Evolutionary conservation across 2,797 vertebrate genomes (phyloP).

Genomic region (Alfaro cultratus): DNA sequence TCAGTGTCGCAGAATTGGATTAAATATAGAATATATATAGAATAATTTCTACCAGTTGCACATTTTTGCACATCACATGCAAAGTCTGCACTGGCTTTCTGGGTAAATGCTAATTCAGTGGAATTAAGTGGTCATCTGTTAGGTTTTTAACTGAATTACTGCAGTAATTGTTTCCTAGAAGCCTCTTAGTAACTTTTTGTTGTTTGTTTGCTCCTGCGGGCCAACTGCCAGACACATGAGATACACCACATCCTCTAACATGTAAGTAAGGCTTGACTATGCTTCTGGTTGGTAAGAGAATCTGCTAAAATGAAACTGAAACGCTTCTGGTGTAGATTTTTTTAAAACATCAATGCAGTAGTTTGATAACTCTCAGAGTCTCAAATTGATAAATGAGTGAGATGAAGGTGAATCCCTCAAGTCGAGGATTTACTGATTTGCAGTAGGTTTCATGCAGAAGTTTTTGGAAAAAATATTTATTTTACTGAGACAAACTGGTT

Average conservation of each 20-base stretch:
- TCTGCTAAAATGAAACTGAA: slow-evolving; percentile 15
- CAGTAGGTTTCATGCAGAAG: not conserved
- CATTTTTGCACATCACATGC: not conserved
- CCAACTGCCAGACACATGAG: slow-evolving; percentile 23
- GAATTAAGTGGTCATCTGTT: slow-evolving; percentile 28
- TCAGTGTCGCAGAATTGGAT: too few species aligned
- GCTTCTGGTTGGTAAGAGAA: not conserved
- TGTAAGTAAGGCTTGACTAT: slow-evolving; percentile 17
- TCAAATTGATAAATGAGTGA: not conserved
- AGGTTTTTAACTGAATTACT: not conserved
- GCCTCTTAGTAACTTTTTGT: not conserved
- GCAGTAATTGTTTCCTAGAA: slow-evolving; percentile 54
- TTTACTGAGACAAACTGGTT: not conserved
- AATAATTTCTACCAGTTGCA: not conserved
- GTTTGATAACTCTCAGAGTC: not conserved
- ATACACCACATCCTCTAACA: slow-evolving; percentile 55
- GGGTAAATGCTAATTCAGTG: slow-evolving; percentile 28
- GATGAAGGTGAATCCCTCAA: not conserved
- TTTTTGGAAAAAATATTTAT: not conserved
- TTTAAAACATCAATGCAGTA: not conserved
- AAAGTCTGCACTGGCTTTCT: slow-evolving; percentile 5
- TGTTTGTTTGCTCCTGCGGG: slow-evolving; percentile 15
- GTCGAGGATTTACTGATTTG: not conserved
- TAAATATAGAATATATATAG: not conserved
- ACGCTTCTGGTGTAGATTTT: not conserved